These are phyloP conservation scores for Paraplagusia blochii DNA, from an alignment of 2,113 vertebrate genomes.

Conservation along the genomic window DNA sequence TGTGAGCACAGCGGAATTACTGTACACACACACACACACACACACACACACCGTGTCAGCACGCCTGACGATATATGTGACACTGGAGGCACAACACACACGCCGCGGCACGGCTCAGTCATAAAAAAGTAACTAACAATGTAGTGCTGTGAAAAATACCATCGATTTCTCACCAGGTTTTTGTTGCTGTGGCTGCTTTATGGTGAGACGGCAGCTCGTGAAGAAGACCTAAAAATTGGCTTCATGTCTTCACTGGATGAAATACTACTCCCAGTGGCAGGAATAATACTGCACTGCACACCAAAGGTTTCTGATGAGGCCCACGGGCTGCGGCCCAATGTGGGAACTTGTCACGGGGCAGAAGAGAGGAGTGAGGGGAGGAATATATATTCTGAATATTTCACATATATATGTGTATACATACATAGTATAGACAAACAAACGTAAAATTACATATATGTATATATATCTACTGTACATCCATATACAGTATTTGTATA, in stretches of 20 bases:
- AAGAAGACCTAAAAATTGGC: slow-evolving; percentile 66
- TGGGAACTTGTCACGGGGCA: slow-evolving; percentile 49
- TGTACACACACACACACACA: not conserved
- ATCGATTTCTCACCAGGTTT: slow-evolving; percentile 53
- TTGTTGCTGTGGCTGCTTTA: slow-evolving; percentile 45
- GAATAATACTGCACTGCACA: slow-evolving; percentile 52
- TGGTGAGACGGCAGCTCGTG: slow-evolving; percentile 49
- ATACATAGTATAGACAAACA: no score
- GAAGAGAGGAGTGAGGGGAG: slow-evolving; percentile 10
- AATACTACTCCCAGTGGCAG: slow-evolving; percentile 56
- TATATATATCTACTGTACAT: no score
- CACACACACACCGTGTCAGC: not conserved
- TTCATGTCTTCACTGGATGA: slow-evolving; percentile 65
- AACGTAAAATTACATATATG: no score
- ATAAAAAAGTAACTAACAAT: slow-evolving; percentile 51
- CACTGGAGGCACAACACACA: slow-evolving; percentile 11
- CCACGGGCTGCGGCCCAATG: not conserved
- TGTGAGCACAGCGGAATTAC: slow-evolving; percentile 1
- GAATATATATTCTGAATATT: no score
- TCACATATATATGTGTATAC: not conserved
- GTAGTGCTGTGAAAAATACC: slow-evolving; percentile 36
- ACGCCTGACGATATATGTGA: slow-evolving; percentile 29
- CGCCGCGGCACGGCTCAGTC: slow-evolving; percentile 13
- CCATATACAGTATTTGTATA: no score
- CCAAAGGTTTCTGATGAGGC: slow-evolving; percentile 12